Evolutionary conservation across 2,797 vertebrate species (phyloP).

Genomic region (Carapus acus): DNA sequence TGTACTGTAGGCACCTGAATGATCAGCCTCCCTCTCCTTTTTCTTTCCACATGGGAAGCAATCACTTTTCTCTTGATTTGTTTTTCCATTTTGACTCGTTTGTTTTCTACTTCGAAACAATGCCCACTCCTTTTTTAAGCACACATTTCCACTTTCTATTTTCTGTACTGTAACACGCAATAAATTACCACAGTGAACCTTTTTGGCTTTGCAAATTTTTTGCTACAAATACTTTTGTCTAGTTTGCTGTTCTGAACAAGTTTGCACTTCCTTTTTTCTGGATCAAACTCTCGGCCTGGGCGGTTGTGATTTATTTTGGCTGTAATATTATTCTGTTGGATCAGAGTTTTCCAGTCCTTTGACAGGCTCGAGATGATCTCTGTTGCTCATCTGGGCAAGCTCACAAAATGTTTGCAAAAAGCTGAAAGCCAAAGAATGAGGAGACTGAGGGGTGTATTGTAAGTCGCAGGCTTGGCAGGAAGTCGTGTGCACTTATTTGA

Average conservation of each 20-base stretch:
- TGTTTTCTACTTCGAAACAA: conserved; percentile 58
- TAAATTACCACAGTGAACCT: conserved; percentile 82
- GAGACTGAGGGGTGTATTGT: not conserved
- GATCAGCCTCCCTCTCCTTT: conserved; percentile 44
- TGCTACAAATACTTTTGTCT: not conserved
- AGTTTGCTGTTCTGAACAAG: conserved; percentile 11
- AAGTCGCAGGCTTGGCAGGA: conserved; percentile 51
- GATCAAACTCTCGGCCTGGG: not conserved
- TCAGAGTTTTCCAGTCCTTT: too few relatives aligned
- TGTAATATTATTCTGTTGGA: too few relatives aligned
- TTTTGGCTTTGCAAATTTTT: conserved; percentile 11
- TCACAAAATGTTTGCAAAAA: not conserved
- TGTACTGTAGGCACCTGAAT: conserved; percentile 39
- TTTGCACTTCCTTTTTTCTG: conserved; percentile 52
- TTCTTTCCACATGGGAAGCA: conserved; percentile 19
- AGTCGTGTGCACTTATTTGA: conserved; percentile 57
- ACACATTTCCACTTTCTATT: conserved; percentile 84
- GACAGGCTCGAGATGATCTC: too few relatives aligned
- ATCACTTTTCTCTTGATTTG: conserved; percentile 20
- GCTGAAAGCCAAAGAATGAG: not conserved
- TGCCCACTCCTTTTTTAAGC: conserved; percentile 68
- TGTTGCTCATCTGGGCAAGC: too few relatives aligned
- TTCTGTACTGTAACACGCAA: conserved; percentile 91
- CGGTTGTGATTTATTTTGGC: too few relatives aligned
- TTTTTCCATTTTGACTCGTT: conserved; percentile 44